Evolutionary conservation across 2,113 vertebrate genomes (phyloP), one percentile per base, ranked within the genome.

Genomic region (Toxotes chatareus): DNA sequence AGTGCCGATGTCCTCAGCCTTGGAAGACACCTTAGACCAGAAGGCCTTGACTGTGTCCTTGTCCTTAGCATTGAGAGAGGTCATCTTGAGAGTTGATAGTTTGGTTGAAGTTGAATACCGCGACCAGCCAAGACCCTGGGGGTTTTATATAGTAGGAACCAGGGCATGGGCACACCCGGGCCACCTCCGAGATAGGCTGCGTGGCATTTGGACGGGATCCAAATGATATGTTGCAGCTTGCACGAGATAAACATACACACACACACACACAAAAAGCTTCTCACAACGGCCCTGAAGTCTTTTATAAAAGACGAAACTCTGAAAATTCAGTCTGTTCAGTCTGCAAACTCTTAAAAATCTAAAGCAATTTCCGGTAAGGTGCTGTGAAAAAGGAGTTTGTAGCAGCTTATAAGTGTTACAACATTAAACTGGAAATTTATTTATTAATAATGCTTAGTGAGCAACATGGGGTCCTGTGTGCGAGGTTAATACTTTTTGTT

Each of bases 61-160:
- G 91, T 97, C 97, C 1, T 89, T 64, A 11, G 38, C 23, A 14
- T 0, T 31, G 62, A 85, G 83, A 66, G 49, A 95, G 53, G 69
- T 77, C 72, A 76, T 85, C 21, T 80, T 82, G 59, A 7, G 49
- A 49, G 59, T 9, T 19, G 68, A 46, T 81, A 27, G 31, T 36
- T 64, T 34, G 32, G 12, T 51, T 34, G 60, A 46, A 34, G 71
- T 14, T 75, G 68, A 79, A 87, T 71, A 63, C 4, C 0, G 23
- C 2, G 9, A 61, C 23, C 10, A 64, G 27, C 12, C 44, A 14
- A 16, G 19, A 34, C 19, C 1, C 2, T 7, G 44, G 7, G 7
- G 7, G 9, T 38, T 70, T 76, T 78, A 77, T 77, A 44, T 44
- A 44, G 42, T 44, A 1, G 1, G 42, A 11, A 13, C 3, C 10